phyloP scores from a whole-genome alignment of 2,797 vertebrate species.

The Sebastiscus albofasciatus region DNA sequence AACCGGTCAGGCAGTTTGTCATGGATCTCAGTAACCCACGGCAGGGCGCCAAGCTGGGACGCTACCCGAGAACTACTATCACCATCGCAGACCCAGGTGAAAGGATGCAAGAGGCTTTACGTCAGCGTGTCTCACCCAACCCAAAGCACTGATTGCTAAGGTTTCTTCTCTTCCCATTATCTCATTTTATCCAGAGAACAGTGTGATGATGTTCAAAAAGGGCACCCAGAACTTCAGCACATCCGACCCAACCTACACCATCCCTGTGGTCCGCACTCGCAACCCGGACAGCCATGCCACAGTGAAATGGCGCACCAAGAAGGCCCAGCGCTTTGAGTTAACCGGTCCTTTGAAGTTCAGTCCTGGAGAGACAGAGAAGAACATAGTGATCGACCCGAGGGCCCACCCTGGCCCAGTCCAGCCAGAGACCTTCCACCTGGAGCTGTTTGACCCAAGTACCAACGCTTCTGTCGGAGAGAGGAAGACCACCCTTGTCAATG shows the following conservation, averaged over 20 bases:
- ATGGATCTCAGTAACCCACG: constrained; percentile 93
- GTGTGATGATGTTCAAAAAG: constrained; percentile 82
- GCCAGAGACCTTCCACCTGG: constrained; percentile 80
- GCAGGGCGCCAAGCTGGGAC: constrained; percentile 90
- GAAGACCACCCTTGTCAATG: constrained; percentile 77
- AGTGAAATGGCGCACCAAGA: constrained; percentile 82
- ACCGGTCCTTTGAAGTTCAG: constrained; percentile 74
- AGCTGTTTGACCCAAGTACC: constrained; percentile 81
- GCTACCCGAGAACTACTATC: constrained; percentile 88
- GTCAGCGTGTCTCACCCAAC: neutral
- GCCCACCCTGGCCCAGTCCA: constrained; percentile 46
- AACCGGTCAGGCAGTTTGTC: constrained; percentile 89
- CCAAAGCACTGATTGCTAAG: constrained; percentile 40
- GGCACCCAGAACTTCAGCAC: constrained; percentile 74
- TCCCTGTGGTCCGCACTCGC: constrained; percentile 81
- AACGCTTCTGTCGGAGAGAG: constrained; percentile 75
- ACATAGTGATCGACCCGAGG: constrained; percentile 75
- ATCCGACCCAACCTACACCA: constrained; percentile 71
- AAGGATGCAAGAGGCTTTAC: neutral
- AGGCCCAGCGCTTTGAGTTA: constrained; percentile 74
- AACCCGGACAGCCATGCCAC: constrained; percentile 70
- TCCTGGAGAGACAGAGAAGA: constrained; percentile 82
- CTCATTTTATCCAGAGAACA: constrained; percentile 71
- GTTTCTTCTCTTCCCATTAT: neutral
- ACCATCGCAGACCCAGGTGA: constrained; percentile 90